Percentiles rank a stretch among this genome's conserved stretches.
Conservation (phyloP, 2,888 invertebrate species). For the Crepidodera aurea region DNA sequence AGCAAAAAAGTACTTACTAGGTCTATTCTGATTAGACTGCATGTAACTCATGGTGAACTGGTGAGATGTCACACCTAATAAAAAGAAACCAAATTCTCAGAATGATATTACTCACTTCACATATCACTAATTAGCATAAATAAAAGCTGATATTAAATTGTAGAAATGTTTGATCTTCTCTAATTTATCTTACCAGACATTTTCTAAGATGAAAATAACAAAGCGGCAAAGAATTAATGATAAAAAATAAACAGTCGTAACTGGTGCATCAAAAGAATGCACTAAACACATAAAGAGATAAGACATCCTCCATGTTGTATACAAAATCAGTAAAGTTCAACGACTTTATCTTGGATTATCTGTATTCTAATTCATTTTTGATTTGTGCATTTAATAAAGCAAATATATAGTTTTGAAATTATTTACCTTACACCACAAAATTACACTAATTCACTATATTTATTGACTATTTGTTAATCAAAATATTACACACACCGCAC, state of each 20-base stretch:
- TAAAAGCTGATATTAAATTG: background rate
- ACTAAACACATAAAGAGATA: slow-evolving; percentile 54
- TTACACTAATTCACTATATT: slow-evolving; percentile 45
- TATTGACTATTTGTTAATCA: slow-evolving; percentile 37
- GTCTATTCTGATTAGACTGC: slow-evolving; percentile 79
- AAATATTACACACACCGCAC: slow-evolving; percentile 49
- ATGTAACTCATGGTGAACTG: slow-evolving; percentile 83
- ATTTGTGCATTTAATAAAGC: background rate
- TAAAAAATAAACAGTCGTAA: slow-evolving; percentile 28
- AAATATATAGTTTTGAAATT: background rate
- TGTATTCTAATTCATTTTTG: background rate
- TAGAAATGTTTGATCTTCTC: background rate
- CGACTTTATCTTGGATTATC: slow-evolving; percentile 41
- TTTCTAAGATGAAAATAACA: background rate
- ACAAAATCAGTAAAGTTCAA: slow-evolving; percentile 48
- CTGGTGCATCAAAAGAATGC: slow-evolving; percentile 35
- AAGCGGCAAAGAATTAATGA: background rate
- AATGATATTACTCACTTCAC: slow-evolving; percentile 38
- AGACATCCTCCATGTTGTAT: slow-evolving; percentile 57
- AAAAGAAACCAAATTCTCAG: slow-evolving; percentile 33
- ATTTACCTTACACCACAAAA: slow-evolving; percentile 53
- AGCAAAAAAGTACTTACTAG: slow-evolving; percentile 72
- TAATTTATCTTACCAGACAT: too few species aligned
- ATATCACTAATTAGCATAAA: slow-evolving; percentile 27
- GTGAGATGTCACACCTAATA: slow-evolving; percentile 54